A percentile compares a stretch with the other conserved stretches of the same genome.
phyloP scores from a whole-genome alignment of 2,888 invertebrate genomes.

The Odontocerum albicorne region DNA sequence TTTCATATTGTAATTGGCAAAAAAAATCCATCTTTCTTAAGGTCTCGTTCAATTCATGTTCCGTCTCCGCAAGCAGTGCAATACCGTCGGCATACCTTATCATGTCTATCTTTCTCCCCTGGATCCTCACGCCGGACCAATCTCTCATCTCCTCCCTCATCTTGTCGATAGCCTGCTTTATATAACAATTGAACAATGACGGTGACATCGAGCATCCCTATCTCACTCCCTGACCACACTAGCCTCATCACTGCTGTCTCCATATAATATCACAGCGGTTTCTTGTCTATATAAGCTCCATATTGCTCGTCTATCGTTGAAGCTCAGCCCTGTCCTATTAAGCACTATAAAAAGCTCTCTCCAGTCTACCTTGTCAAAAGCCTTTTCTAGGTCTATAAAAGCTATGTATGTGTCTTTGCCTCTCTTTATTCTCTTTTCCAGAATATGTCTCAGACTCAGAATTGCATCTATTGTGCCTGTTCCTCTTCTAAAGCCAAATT shows the following conservation, averaged over 20 bases:
- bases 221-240: no score
- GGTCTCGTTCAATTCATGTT: not conserved
- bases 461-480: no score
- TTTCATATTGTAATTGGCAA: not conserved
- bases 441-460: not conserved
- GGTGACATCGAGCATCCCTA: no score
- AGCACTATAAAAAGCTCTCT: conserved; percentile 1
- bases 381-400: conserved; percentile 3
- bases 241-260: not conserved
- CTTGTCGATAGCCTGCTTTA: no score
- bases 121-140: not conserved
- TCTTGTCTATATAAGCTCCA: not conserved
- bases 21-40: not conserved
- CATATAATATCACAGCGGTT: not conserved
- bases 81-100: not conserved
- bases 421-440: conserved; percentile 2
- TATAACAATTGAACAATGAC: no score
- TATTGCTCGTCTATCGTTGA: conserved; percentile 1
- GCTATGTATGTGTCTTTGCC: not conserved
- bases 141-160: no score
- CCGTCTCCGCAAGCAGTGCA: not conserved
- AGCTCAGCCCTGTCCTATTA: not conserved
- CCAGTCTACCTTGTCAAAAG: conserved; percentile 3
- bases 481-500: conserved; percentile 8
- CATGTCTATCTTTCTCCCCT: not conserved